Base-by-base conservation (phyloP, 1,140 invertebrate species). In the Kradibia gibbosae region DNA sequence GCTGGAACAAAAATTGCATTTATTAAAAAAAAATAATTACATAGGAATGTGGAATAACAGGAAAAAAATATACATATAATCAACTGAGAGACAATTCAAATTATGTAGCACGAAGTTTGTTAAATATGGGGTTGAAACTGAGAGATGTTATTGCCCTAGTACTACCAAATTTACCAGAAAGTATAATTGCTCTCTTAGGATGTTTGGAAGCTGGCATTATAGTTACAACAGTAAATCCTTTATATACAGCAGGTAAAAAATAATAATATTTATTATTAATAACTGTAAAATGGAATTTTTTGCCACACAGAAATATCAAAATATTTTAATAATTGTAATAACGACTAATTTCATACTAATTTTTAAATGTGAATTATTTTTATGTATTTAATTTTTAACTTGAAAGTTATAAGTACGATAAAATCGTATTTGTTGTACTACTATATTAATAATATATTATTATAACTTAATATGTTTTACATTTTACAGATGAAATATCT, bases 81-180 rank as follows among this genome's bases (percentile, higher is more conserved):
- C 89, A 96, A 86, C 83, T 95, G 13, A 92, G 94, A 73, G 93
- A 93, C 73, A 89, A 93, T 48, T 92, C 93, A 15, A 93, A 92
- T 85, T 94, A 93, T 62, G 92, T 97, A 22, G 95, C 93, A 0
- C 94, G 94, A 71, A 94, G 94, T 82, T 89, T 97, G 20, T 89
- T 92, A 77, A 87, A 91, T 80, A 93, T 95, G 17, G 94, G 95
- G 39, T 89, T 97, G 3, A 91, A 91, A 82, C 92, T 94, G 57
- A 94, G 95, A 1, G 95, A 97, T 85, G 92, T 94, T 0, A 84
- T 97, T 3, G 94, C 94, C 13, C 78, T 97, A 8, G 92, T 96
- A 82, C 85, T 96, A 76, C 94, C 95, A 3, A 98, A 98, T 89
- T 87, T 93, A n/a, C 96, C 96, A 0, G 96, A 98, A 88, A 96